Evolutionary conservation across 2,797 vertebrate genomes (phyloP), one percentile per base, ranked within the genome.

Genomic region (Xiphorhynchus erythropygius): DNA sequence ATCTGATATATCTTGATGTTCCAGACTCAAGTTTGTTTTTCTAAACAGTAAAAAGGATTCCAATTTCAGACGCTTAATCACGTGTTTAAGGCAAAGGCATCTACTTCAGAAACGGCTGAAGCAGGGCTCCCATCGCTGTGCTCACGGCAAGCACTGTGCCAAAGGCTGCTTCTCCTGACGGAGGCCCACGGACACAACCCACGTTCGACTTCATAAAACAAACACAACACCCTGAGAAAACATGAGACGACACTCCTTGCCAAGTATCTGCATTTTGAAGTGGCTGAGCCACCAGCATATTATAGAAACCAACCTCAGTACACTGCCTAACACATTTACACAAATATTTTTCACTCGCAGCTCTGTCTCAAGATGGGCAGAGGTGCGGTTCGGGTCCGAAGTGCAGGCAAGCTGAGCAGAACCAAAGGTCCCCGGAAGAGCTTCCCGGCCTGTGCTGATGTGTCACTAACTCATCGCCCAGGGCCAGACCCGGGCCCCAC

Each of bases 371-470:
- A 74, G 33, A 46, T 0, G 17, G 18, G 33, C 25, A 1, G 9
- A 68, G 70, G 68, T 1, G 39, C 42, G 46, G 7, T 1, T 47
- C 4, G 10, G 44, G 18, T 7, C 44, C 0, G 10, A 80, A 46
- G 11, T 2, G 53, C 16, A 60, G 55, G 55, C 1, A 42, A 25
- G 13, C 68, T 39, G 42, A 81, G 71, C 18, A 81, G 60, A 57
- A 91, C 52, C 68, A 39, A 57, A 89, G 87, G 75, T 87, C 52
- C 59, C 78, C 59, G 79, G 64, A 83, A 87, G 69, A 23, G 68
- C 88, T 63, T 37, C 59, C 25, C 67, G 89, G 93, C 94, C 91
- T 82, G 46, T 4, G 70, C 62, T 35, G 84, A 79, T 68, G 77
- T 75, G 75, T 69, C 70, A 80, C 57, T 14, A 71, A 56, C 81